These are phyloP conservation scores for Nowickia ferox DNA, from an alignment of 2,888 invertebrate species.

Conservation along the genomic window DNA sequence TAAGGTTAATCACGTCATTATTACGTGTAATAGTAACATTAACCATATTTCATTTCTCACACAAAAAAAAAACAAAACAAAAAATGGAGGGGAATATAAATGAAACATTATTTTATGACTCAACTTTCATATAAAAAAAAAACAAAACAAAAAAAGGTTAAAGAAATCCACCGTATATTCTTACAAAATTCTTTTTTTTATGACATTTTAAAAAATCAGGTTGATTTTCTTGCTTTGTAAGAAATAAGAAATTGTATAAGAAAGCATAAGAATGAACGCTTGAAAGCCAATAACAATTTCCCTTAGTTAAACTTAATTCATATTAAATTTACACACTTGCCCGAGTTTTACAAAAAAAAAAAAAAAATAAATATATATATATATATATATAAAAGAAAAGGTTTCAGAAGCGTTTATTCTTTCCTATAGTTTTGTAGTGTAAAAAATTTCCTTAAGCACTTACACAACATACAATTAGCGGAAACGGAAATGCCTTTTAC, in stretches of 20 bases:
- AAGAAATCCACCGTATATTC: not conserved
- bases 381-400: not conserved
- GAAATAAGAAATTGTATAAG: conserved; percentile 1
- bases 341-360: conserved; percentile 24
- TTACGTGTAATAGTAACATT: conserved; percentile 80
- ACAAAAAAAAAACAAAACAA: not conserved
- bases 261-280: conserved; percentile 13
- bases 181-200: conserved; percentile 16
- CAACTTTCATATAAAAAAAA: not conserved
- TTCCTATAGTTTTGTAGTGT: conserved; percentile 2
- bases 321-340: conserved; percentile 62
- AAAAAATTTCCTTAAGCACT: conserved; percentile 50
- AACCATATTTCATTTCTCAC: conserved; percentile 79
- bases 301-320: conserved; percentile 51
- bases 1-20: conserved; percentile 80
- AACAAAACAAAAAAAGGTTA: not conserved
- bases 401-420: conserved; percentile 25
- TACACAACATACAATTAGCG: conserved; percentile 77
- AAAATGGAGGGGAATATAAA: not conserved
- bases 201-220: conserved; percentile 35
- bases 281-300: conserved; percentile 36
- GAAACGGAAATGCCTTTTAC: conserved; percentile 77
- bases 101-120: conserved; percentile 52
- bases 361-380: not conserved
- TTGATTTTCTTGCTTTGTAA: not conserved